Conservation (phyloP, 2,888 invertebrate genomes). For the Aporophyla nigra region DNA sequence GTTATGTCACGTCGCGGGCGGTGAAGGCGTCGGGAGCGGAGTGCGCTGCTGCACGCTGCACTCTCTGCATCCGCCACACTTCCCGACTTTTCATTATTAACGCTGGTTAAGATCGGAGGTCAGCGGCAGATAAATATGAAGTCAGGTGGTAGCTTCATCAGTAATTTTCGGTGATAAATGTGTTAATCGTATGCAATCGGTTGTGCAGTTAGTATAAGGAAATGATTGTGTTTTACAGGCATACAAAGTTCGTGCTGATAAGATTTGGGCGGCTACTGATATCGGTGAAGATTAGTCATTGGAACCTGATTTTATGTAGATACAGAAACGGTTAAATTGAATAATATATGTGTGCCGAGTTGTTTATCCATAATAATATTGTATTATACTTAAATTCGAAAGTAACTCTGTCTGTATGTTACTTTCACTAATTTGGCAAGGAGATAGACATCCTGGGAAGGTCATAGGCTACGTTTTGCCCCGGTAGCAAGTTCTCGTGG, state of each 20-base stretch:
- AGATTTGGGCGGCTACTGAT: slow-evolving; percentile 38
- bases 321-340: slow-evolving; percentile 33
- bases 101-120: slow-evolving; percentile 78
- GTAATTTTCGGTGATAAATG: slow-evolving; percentile 33
- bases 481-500: too few species aligned
- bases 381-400: too few species aligned
- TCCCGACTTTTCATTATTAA: slow-evolving; percentile 84
- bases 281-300: slow-evolving; percentile 12
- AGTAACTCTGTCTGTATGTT: too few species aligned
- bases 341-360: slow-evolving; percentile 25
- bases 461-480: too few species aligned
- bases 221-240: slow-evolving; percentile 10
- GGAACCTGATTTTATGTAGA: slow-evolving; percentile 27
- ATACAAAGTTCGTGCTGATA: slow-evolving; percentile 30
- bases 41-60: slow-evolving; percentile 77
- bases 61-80: slow-evolving; percentile 77
- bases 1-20: slow-evolving; percentile 85
- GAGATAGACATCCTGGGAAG: too few species aligned
- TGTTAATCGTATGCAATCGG: slow-evolving; percentile 29
- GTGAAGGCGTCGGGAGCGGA: slow-evolving; percentile 79
- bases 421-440: too few species aligned
- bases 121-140: slow-evolving; percentile 74
- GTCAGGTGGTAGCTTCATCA: slow-evolving; percentile 62
- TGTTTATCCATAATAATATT: slow-evolving; percentile 3
- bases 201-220: slow-evolving; percentile 18